Evolutionary conservation across 2,888 invertebrate species (phyloP).

Genomic region (Lepidocyrtoides sp.): DNA sequence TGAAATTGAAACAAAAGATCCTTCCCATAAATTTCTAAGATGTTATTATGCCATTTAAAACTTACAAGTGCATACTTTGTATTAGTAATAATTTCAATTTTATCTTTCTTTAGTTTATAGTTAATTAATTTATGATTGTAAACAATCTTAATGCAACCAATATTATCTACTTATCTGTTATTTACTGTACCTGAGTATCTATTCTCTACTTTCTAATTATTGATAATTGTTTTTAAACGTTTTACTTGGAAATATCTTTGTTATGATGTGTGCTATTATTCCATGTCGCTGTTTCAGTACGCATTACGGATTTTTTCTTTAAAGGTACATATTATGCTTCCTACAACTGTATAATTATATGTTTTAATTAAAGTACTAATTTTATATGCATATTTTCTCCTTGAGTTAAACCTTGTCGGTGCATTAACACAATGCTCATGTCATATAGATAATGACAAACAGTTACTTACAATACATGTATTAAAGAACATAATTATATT

Average conservation of each 20-base stretch:
- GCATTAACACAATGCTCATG: slow-evolving; percentile 52
- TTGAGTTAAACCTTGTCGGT: not conserved
- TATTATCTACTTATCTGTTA: no score
- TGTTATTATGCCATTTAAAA: not conserved
- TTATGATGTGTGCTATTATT: not conserved
- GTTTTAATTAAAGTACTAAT: not conserved
- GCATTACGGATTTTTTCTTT: not conserved
- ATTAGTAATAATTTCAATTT: not conserved
- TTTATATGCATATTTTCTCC: not conserved
- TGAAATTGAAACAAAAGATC: no score
- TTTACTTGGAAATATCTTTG: no score
- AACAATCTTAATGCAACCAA: no score
- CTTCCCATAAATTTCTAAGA: no score
- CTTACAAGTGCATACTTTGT: not conserved
- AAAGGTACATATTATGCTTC: not conserved
- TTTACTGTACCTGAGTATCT: slow-evolving; percentile 35
- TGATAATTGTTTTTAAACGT: not conserved
- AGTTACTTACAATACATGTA: not conserved
- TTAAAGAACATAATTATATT: no score
- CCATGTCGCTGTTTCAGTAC: not conserved
- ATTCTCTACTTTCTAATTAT: not conserved
- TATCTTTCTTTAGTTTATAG: not conserved
- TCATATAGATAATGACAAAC: not conserved
- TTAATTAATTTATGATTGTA: not conserved
- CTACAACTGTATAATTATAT: not conserved